These are phyloP conservation scores for Suillia variegata DNA, from an alignment of 2,888 invertebrate species.

Conservation along the genomic window DNA sequence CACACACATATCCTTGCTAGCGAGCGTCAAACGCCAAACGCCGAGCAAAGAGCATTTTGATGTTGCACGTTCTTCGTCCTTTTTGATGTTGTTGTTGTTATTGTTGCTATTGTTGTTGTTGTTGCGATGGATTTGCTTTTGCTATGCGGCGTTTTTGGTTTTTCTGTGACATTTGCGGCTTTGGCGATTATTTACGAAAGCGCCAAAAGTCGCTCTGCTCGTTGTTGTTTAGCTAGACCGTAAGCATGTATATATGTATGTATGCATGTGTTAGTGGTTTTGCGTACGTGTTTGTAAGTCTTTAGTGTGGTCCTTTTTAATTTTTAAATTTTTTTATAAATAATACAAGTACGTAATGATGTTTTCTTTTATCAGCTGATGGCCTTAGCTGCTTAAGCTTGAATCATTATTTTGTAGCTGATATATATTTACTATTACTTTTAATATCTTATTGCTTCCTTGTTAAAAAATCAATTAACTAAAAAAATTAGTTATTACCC, in stretches of 20 bases:
- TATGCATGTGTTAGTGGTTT: conserved; percentile 4
- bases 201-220: conserved; percentile 2
- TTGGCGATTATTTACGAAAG: conserved; percentile 35
- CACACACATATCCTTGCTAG: too few species aligned
- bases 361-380: too few species aligned
- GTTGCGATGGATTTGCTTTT: not conserved
- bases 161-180: conserved; percentile 36
- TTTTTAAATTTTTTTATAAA: conserved; percentile 8
- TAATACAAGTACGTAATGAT: too few species aligned
- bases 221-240: not conserved
- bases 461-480: too few species aligned
- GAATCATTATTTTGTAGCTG: too few species aligned
- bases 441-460: too few species aligned
- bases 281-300: conserved; percentile 4
- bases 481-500: too few species aligned
- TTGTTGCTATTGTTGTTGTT: too few species aligned
- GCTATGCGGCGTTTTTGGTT: conserved; percentile 25
- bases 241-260: not conserved
- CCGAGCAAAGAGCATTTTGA: not conserved
- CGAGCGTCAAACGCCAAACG: too few species aligned
- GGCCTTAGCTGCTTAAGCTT: too few species aligned
- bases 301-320: conserved; percentile 4
- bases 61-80: conserved; percentile 6
- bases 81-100: too few species aligned
- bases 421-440: too few species aligned